Base-by-base conservation (phyloP, 2,113 vertebrate species). In the Chitala chitala region DNA sequence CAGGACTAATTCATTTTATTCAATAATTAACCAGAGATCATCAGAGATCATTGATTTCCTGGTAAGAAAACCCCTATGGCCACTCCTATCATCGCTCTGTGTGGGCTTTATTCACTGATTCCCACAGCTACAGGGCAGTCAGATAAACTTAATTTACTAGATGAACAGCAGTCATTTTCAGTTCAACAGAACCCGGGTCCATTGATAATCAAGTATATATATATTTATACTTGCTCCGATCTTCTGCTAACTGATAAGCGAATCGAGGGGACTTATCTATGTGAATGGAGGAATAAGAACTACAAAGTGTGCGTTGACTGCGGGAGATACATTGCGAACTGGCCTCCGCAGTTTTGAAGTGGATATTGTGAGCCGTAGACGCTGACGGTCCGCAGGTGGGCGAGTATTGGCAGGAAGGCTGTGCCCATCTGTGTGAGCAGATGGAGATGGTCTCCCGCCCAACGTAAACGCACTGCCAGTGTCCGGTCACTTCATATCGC, bases 11-110 rank as follows among this genome's bases (percentile, higher is more conserved):
- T 91, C 85, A 86, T 88, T 90, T 88, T 83, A 82, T 80, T 83
- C 86, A 89, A 86, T 90, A 89, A 91, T 90, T 92, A 90, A 88
- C 86, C 89, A 88, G 89, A 89, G 85, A 85, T 82, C 84, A 91
- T 92, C 89, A 88, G 89, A 89, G 85, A 85, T 82, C 84, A 91
- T 92, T 88, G 91, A 92, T 91, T 89, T 86, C 84, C 83, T 68
- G 73, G 78, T 77, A 84, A 88, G 84, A 84, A 81, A 84, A 59
- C 71, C 31, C 64, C 61, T 22, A 33, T 56, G 70, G 56, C 74
- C 73, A 72, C 46, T 73, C 61, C 77, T 31, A 69, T 46, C 29
- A 24, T n/a, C 36, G 20, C 33, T 40, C 15, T 22, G 12, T 46
- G 50, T 29, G 38, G 53, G 31, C 50, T 46, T 73, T 75, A 66